A percentile compares a stretch with the other conserved stretches of the same genome.
These are phyloP conservation scores for Eudyptes chrysolophus DNA, from an alignment of 2,113 vertebrate species.

Conservation along the genomic window DNA sequence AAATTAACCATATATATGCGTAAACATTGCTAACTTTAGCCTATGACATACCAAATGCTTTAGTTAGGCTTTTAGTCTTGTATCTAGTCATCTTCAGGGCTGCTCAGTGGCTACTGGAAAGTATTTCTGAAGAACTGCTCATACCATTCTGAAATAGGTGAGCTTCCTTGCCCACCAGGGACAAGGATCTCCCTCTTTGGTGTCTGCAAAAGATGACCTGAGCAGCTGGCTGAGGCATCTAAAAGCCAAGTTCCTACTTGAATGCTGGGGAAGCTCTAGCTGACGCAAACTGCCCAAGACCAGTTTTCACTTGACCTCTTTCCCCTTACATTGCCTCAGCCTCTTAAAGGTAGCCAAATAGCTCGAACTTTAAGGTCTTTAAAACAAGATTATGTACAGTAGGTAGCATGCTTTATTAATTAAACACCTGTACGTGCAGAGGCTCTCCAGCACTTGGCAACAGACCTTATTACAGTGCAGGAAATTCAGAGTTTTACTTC, in stretches of 20 bases:
- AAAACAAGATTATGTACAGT: neutral
- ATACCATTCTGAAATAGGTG: neutral
- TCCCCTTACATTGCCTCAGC: neutral
- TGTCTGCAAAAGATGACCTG: neutral
- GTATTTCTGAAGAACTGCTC: neutral
- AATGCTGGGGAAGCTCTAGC: neutral
- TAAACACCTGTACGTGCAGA: neutral
- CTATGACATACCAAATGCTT: neutral
- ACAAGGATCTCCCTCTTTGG: neutral
- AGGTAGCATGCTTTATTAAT: neutral
- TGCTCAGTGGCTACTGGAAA: neutral
- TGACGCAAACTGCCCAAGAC: neutral
- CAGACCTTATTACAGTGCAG: neutral
- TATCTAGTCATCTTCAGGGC: neutral
- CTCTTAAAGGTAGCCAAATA: neutral
- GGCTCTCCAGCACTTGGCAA: neutral
- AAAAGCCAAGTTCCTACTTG: neutral
- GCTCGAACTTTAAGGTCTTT: neutral
- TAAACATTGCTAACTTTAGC: neutral
- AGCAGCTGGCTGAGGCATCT: neutral
- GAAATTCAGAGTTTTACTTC: neutral
- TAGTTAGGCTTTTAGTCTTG: neutral
- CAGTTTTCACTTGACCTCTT: neutral
- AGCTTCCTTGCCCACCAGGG: fast-evolving
- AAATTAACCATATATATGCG: neutral